A percentile compares a stretch with the other conserved stretches of the same genome.
Evolutionary conservation across 2,113 vertebrate species (phyloP).

Genomic region (Heptranchias perlo): DNA sequence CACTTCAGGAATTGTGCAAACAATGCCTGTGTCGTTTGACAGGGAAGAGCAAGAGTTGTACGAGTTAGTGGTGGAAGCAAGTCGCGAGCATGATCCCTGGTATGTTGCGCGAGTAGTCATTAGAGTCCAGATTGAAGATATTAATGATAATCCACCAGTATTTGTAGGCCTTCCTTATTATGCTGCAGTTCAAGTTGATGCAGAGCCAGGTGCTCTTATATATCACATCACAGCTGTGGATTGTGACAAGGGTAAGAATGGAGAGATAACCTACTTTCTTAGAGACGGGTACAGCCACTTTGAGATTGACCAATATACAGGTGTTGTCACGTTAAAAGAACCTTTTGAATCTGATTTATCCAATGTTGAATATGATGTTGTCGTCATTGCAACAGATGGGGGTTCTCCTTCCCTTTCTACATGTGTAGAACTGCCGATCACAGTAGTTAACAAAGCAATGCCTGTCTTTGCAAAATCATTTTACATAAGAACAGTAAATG

Average conservation of each 20-base stretch:
- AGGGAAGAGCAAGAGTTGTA: conserved; percentile 86
- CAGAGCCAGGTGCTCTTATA: conserved; percentile 78
- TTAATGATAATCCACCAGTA: conserved; percentile 86
- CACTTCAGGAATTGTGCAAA: conserved; percentile 90
- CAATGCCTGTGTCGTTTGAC: conserved; percentile 82
- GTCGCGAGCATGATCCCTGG: conserved; percentile 76
- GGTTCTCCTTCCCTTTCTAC: conserved; percentile 77
- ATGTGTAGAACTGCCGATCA: conserved; percentile 78
- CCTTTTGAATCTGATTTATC: conserved; percentile 88
- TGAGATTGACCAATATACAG: conserved; percentile 76
- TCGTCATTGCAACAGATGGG: conserved; percentile 79
- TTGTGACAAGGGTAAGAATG: conserved; percentile 83
- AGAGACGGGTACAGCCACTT: conserved; percentile 88
- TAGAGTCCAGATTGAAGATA: conserved; percentile 80
- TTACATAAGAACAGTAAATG: conserved; percentile 77
- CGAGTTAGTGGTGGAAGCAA: conserved; percentile 89
- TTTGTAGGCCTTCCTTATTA: conserved; percentile 95
- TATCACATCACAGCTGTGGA: conserved; percentile 83
- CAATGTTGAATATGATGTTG: conserved; percentile 82
- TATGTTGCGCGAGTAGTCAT: conserved; percentile 85
- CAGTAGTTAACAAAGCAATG: conserved; percentile 96
- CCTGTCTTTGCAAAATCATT: conserved; percentile 93
- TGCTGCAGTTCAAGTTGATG: conserved; percentile 89
- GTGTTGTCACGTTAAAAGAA: conserved; percentile 74
- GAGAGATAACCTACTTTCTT: conserved; percentile 81